These are phyloP conservation scores for Formica exsecta DNA, from an alignment of 1,140 invertebrate species.

Conservation along the genomic window DNA sequence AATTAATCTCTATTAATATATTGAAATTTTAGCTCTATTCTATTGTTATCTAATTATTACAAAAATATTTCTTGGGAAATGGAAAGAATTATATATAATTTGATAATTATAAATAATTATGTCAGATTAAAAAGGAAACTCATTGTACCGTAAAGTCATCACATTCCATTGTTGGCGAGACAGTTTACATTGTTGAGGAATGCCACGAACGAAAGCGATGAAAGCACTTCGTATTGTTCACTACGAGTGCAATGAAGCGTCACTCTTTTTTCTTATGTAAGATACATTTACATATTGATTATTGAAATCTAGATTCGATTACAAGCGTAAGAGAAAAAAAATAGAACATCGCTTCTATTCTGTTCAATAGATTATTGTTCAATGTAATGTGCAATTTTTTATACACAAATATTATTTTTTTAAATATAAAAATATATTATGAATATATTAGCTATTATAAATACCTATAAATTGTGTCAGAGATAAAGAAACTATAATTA, in stretches of 20 bases:
- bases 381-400: not conserved
- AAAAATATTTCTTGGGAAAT: not conserved
- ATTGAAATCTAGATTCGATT: not conserved
- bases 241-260: conserved; percentile 3
- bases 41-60: not conserved
- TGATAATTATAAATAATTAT: conserved; percentile 13
- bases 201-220: conserved; percentile 16
- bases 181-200: conserved; percentile 24
- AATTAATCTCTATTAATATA: not conserved
- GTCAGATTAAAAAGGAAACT: not conserved
- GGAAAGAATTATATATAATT: not conserved
- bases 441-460: not conserved
- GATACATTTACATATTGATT: not conserved
- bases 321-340: not conserved
- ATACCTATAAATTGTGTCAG: not conserved
- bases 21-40: not conserved
- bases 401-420: not conserved
- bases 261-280: not conserved
- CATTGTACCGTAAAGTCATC: conserved; percentile 17
- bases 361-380: not conserved
- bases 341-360: not conserved
- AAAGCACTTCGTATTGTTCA: conserved; percentile 34
- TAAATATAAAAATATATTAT: not conserved
- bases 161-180: conserved; percentile 15
- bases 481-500: not conserved